phyloP scores from a whole-genome alignment of 2,113 vertebrate species.

The Synchiropus splendidus region DNA sequence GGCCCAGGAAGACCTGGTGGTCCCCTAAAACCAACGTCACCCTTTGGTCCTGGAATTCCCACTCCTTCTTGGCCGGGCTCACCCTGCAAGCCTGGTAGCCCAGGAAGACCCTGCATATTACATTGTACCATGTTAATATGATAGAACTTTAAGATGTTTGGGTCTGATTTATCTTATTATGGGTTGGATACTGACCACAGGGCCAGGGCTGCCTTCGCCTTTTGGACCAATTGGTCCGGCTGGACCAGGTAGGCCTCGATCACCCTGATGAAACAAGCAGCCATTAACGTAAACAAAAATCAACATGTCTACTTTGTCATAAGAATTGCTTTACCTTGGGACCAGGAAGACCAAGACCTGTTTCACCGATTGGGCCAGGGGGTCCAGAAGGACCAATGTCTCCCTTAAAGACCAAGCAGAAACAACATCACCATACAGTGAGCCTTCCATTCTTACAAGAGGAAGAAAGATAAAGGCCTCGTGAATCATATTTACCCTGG shows the following conservation, averaged over 20 bases:
- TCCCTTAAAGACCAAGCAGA: slow-evolving; percentile 62
- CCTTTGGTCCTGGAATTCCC: slow-evolving; percentile 82
- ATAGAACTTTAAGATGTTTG: background rate
- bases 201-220: slow-evolving; percentile 79
- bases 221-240: slow-evolving; percentile 74
- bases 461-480: background rate
- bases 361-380: slow-evolving; percentile 75
- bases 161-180: background rate
- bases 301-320: background rate
- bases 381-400: slow-evolving; percentile 73
- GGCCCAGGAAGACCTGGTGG: slow-evolving; percentile 70
- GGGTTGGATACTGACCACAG: slow-evolving; percentile 72
- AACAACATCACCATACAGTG: slow-evolving; percentile 1
- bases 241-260: slow-evolving; percentile 70
- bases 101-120: slow-evolving; percentile 70
- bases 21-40: slow-evolving; percentile 78
- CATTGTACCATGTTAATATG: background rate
- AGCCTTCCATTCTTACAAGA: background rate
- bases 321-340: slow-evolving; percentile 68
- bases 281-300: slow-evolving; percentile 4
- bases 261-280: slow-evolving; percentile 64
- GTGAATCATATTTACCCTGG: slow-evolving; percentile 71
- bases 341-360: slow-evolving; percentile 79
- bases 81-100: slow-evolving; percentile 71
- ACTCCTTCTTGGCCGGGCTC: slow-evolving; percentile 75